Percentiles rank a stretch among this genome's conserved stretches.
Evolutionary conservation across 2,888 invertebrate genomes (phyloP).

Genomic region (Capitulum mitella): DNA sequence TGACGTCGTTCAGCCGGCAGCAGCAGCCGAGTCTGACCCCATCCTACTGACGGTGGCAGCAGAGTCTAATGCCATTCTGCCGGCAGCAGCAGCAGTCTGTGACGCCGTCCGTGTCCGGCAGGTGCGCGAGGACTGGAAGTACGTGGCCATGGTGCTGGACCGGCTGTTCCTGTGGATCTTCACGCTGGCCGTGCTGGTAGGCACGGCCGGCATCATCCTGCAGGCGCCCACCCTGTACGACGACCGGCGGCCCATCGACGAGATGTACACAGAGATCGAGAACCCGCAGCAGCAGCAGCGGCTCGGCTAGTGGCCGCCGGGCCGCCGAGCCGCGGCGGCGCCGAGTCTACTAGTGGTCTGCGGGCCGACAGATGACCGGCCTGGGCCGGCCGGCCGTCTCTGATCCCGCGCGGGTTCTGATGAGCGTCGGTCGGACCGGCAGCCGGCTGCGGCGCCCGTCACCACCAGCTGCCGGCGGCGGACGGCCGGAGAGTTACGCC

Average conservation of each 20-base stretch:
- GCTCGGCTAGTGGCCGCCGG: neutral
- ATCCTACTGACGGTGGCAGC: too few relatives aligned
- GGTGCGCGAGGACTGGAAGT: constrained; percentile 51
- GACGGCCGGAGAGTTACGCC: too few relatives aligned
- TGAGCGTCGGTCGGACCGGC: too few relatives aligned
- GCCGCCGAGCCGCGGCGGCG: neutral
- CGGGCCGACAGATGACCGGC: too few relatives aligned
- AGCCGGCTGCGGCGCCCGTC: too few relatives aligned
- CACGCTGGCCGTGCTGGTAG: constrained; percentile 49
- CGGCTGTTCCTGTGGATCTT: constrained; percentile 51
- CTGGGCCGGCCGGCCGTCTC: neutral
- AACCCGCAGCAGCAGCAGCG: neutral
- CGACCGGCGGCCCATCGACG: constrained; percentile 41
- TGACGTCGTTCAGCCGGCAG: too few relatives aligned
- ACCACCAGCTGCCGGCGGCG: too few relatives aligned
- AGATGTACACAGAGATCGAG: constrained; percentile 39
- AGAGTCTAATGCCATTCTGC: too few relatives aligned
- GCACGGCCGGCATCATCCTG: constrained; percentile 46
- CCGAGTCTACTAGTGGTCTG: too few relatives aligned
- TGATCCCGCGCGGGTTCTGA: too few relatives aligned
- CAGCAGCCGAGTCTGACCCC: too few relatives aligned
- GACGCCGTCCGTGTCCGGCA: constrained; percentile 27
- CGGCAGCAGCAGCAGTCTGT: too few relatives aligned
- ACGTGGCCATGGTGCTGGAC: constrained; percentile 40
- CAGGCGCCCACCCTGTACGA: constrained; percentile 47